phyloP scores from a whole-genome alignment of 2,113 vertebrate genomes.

The Australoheros scitulus region DNA sequence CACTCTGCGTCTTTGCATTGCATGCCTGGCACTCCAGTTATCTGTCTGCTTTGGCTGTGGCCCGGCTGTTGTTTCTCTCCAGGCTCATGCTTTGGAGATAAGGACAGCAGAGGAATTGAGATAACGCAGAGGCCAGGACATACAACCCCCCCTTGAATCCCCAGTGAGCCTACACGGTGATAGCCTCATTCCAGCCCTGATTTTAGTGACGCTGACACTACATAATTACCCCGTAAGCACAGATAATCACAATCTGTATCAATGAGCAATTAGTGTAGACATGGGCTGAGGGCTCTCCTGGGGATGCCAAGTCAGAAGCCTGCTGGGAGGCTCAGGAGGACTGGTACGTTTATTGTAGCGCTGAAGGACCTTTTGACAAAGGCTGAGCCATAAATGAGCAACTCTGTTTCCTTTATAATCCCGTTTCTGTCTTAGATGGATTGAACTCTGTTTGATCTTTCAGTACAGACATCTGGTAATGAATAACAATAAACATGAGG shows the following conservation, averaged over 20 bases:
- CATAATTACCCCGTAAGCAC: constrained; percentile 72
- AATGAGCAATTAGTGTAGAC: constrained; percentile 76
- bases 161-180: constrained; percentile 61
- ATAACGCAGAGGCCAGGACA: constrained; percentile 70
- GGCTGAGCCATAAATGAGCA: constrained; percentile 2
- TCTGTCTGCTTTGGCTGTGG: constrained; percentile 72
- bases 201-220: constrained; percentile 75
- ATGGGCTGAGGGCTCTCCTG: constrained; percentile 58
- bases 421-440: not conserved
- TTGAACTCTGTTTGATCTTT: not conserved
- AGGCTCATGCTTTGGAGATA: constrained; percentile 78
- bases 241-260: constrained; percentile 77
- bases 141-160: constrained; percentile 20
- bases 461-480: not conserved
- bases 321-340: constrained; percentile 15
- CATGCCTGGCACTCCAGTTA: constrained; percentile 74
- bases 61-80: constrained; percentile 71
- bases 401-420: constrained; percentile 12
- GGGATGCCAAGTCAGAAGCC: constrained; percentile 39
- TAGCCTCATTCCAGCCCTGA: constrained; percentile 68
- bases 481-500: not conserved
- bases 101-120: constrained; percentile 67
- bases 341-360: not conserved
- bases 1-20: constrained; percentile 54
- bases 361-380: constrained; percentile 1